Conservation (phyloP, 1,140 invertebrate genomes). For the Caenorhabditis elegans region DNA sequence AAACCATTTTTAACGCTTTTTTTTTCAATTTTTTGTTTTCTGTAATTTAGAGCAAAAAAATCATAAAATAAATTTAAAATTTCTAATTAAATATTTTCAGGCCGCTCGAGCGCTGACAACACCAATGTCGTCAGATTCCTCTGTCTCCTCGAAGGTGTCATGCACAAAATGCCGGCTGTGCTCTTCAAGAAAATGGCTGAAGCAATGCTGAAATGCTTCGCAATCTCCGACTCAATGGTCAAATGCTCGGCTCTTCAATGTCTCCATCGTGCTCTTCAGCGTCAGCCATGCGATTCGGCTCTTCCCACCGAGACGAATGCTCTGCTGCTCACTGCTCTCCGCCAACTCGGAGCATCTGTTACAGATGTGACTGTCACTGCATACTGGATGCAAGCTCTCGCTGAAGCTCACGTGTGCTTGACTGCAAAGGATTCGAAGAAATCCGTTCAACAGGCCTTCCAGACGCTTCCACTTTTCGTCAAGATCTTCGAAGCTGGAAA, state of each 20-base stretch:
- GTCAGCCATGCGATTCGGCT: conserved; percentile 52
- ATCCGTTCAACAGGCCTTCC: not conserved
- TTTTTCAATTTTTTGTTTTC: no score
- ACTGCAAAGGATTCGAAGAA: conserved; percentile 45
- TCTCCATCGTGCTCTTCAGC: conserved; percentile 51
- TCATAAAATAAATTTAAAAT: not conserved
- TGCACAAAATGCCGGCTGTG: conserved; percentile 50
- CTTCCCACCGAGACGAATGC: conserved; percentile 48
- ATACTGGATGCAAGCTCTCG: conserved; percentile 57
- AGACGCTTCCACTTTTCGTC: conserved; percentile 47
- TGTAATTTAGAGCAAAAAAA: no score
- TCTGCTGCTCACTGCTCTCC: conserved; percentile 37
- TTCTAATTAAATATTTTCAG: not conserved
- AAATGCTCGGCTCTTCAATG: conserved; percentile 56
- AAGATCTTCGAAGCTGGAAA: conserved; percentile 48
- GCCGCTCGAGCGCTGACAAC: not conserved
- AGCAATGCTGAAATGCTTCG: conserved; percentile 43
- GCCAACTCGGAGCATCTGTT: conserved; percentile 30
- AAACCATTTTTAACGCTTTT: no score
- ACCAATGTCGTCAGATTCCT: conserved; percentile 39
- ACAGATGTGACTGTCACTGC: conserved; percentile 55
- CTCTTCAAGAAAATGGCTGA: conserved; percentile 49
- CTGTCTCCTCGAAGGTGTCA: conserved; percentile 49
- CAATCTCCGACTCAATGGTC: conserved; percentile 44
- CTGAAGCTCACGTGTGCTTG: conserved; percentile 55